phyloP scores from a whole-genome alignment of 2,888 invertebrate species.

The Agrotis clavis region DNA sequence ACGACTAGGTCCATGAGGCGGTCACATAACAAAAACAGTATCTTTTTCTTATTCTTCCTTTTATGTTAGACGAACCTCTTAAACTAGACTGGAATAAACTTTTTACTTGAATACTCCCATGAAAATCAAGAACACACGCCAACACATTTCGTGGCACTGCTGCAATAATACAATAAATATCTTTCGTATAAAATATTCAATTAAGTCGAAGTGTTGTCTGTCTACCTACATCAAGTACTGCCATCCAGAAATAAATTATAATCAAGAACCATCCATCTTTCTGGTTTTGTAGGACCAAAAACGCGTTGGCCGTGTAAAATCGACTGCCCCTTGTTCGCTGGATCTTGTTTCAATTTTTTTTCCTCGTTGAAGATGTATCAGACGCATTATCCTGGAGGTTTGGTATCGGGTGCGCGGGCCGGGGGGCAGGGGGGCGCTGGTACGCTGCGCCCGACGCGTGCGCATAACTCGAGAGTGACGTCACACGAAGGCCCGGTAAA shows the following conservation, averaged over 20 bases:
- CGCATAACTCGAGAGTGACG: slow-evolving; percentile 88
- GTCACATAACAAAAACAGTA: too few relatives aligned
- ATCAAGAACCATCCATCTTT: slow-evolving; percentile 78
- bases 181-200: slow-evolving; percentile 42
- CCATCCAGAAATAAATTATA: slow-evolving; percentile 71
- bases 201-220: slow-evolving; percentile 38
- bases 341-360: slow-evolving; percentile 85
- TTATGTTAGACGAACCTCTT: background rate
- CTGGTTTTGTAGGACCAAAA: slow-evolving; percentile 80
- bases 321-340: slow-evolving; percentile 81
- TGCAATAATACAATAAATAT: slow-evolving; percentile 15
- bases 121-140: slow-evolving; percentile 6
- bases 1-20: too few relatives aligned
- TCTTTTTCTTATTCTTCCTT: background rate
- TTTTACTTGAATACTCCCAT: background rate
- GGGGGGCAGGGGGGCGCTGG: slow-evolving; percentile 57
- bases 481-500: slow-evolving; percentile 85
- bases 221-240: slow-evolving; percentile 40
- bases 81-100: background rate
- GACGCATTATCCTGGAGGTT: slow-evolving; percentile 87
- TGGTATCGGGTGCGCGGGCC: slow-evolving; percentile 77
- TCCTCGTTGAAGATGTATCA: slow-evolving; percentile 87
- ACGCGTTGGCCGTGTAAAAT: slow-evolving; percentile 84
- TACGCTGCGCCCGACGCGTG: slow-evolving; percentile 76
- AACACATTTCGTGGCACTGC: background rate